A percentile compares a stretch with the other conserved stretches of the same genome.
These are phyloP conservation scores for Acronicta aceris DNA, from an alignment of 2,888 invertebrate species.

Conservation along the genomic window DNA sequence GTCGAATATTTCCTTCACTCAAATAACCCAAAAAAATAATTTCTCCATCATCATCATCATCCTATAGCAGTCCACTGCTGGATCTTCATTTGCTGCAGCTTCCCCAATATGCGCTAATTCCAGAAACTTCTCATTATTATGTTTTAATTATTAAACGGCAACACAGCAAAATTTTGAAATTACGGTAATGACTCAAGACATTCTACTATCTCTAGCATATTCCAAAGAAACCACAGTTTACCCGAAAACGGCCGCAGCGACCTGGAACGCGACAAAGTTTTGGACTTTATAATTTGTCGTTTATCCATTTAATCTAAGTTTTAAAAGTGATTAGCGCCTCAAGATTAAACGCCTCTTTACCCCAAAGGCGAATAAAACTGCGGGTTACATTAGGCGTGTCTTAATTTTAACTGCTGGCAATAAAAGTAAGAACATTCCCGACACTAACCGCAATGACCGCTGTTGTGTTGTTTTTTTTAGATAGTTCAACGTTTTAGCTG, in stretches of 20 bases:
- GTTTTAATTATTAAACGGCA: not conserved
- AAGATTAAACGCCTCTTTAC: constrained; percentile 47
- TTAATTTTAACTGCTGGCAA: constrained; percentile 45
- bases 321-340: constrained; percentile 52
- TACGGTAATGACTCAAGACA: constrained; percentile 22
- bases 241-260: constrained; percentile 22
- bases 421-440: constrained; percentile 42
- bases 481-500: constrained; percentile 21
- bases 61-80: too few relatives aligned
- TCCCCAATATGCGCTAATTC: too few relatives aligned
- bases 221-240: constrained; percentile 32
- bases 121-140: too few relatives aligned
- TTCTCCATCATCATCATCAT: too few relatives aligned
- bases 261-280: constrained; percentile 38
- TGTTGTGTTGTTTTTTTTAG: constrained; percentile 27
- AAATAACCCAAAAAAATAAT: too few relatives aligned
- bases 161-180: constrained; percentile 14
- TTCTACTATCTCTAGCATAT: constrained; percentile 15
- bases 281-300: constrained; percentile 40
- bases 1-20: too few relatives aligned
- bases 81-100: too few relatives aligned
- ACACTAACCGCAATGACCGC: constrained; percentile 42
- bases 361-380: constrained; percentile 27
- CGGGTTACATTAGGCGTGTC: constrained; percentile 34
- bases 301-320: constrained; percentile 54